Evolutionary conservation across 2,797 vertebrate genomes (phyloP).

Genomic region (Pseudopleuronectes americanus): DNA sequence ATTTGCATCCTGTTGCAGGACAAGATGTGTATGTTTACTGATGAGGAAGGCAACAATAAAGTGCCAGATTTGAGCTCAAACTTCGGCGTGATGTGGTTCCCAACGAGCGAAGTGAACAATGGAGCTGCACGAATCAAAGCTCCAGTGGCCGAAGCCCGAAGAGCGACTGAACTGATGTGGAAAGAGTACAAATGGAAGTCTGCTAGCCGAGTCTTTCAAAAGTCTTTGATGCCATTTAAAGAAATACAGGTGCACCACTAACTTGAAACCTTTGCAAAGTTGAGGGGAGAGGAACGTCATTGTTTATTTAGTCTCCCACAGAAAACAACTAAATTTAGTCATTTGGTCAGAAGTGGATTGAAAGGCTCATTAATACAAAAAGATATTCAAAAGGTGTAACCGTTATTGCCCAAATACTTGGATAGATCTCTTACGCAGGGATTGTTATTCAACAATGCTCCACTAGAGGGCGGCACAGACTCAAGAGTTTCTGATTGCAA

Average conservation of each 20-base stretch:
- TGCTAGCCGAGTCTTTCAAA: conserved; percentile 42
- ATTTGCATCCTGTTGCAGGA: conserved; percentile 16
- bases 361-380: too few species aligned
- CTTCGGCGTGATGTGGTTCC: conserved; percentile 39
- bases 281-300: background rate
- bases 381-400: too few species aligned
- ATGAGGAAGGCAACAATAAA: conserved; percentile 26
- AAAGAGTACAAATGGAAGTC: conserved; percentile 52
- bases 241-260: conserved; percentile 6
- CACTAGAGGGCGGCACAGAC: too few species aligned
- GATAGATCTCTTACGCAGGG: too few species aligned
- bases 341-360: background rate
- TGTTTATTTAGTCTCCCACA: background rate
- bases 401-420: too few species aligned
- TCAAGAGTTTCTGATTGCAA: too few species aligned
- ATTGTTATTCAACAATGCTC: too few species aligned
- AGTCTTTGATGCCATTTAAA: conserved; percentile 36
- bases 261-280: conserved; percentile 1
- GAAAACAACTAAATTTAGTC: background rate
- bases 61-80: conserved; percentile 9
- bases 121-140: conserved; percentile 38
- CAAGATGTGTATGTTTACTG: conserved; percentile 41
- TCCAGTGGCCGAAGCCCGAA: conserved; percentile 50
- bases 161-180: conserved; percentile 49
- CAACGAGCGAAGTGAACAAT: conserved; percentile 15